Base-by-base conservation (phyloP, 2,888 invertebrate species). In the Drepanosiphum platanoidis region DNA sequence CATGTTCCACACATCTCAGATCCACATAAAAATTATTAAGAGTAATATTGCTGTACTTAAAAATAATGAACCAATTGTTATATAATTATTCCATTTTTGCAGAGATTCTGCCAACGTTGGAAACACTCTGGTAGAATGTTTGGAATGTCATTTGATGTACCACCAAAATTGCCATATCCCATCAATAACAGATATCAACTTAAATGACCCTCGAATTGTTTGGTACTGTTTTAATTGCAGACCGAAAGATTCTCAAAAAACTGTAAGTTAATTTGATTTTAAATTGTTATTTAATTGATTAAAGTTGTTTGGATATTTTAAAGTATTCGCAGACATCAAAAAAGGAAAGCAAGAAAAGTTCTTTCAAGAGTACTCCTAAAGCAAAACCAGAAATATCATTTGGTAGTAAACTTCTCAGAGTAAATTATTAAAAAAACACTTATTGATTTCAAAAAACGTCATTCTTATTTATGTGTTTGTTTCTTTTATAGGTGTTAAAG, bases 131-230 rank as follows among this genome's bases (percentile, higher is more conserved):
- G 94, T 97, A 0, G 98, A 98, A 90, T 98, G 98, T 90, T 94
- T 94, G 79, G 95, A 95, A 88, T 98, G 98, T 89, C 96, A 96
- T 89, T 93, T 93, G 61, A 91, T 97, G 0, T 98, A 97, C 89
- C 98, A 98, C 90, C 97, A 97, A 92, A 97, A 97, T 89, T 98
- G 98, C 88, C 98, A 98, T 89, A 93, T 93, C 88, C 97, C 97
- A 15, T 93, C 94, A 0, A 95, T 97, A 78, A 93, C 94, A 66
- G 95, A 96, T 87, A 93, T 94, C 88, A 96, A 96, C 88, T 93
- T 95, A 15, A 93, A 93, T 87, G 94, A 94, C 87, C 92, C 92
- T 7, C 90, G 92, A 80, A 90, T 91, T 86, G 91, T 92, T 15
- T 93, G 93, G 93, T 93, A 93, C 88, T 93, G 93, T 88, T 27